Evolutionary conservation across 2,113 vertebrate genomes (phyloP).

Genomic region (Microtus ochrogaster): DNA sequence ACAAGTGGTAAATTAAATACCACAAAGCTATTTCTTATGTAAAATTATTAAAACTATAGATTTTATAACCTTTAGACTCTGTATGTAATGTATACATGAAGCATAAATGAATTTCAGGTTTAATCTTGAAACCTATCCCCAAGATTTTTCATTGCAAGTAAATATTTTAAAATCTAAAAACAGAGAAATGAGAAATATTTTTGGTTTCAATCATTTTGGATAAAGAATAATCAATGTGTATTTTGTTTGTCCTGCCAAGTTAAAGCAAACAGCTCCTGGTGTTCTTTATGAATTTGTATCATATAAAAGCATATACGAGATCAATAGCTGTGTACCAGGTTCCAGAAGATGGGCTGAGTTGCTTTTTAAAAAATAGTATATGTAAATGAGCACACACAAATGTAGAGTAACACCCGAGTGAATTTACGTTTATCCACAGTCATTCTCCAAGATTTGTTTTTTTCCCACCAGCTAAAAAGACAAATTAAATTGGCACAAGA

Average conservation of each 20-base stretch:
- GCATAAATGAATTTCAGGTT: not conserved
- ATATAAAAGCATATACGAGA: constrained; percentile 31
- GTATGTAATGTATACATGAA: not conserved
- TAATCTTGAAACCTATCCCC: not conserved
- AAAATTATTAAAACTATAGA: not conserved
- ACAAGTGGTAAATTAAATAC: not conserved
- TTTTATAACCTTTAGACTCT: not conserved
- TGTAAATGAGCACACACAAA: not conserved
- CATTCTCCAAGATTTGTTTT: constrained; percentile 38
- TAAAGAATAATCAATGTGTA: not conserved
- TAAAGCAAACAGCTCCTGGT: constrained; percentile 50
- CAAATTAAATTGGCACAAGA: constrained; percentile 36
- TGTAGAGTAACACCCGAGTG: not conserved
- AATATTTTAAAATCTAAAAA: not conserved
- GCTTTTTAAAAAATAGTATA: not conserved
- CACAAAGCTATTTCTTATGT: not conserved
- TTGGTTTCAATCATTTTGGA: not conserved
- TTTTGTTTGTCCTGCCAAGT: constrained; percentile 32
- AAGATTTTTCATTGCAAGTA: not conserved
- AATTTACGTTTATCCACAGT: constrained; percentile 43
- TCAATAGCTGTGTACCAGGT: not conserved
- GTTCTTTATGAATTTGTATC: constrained; percentile 33
- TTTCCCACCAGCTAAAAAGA: constrained; percentile 7
- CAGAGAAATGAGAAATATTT: not conserved
- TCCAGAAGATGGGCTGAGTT: constrained; percentile 13